Evolutionary conservation across 2,888 invertebrate species (phyloP).

Genomic region (Dasypolia templi): DNA sequence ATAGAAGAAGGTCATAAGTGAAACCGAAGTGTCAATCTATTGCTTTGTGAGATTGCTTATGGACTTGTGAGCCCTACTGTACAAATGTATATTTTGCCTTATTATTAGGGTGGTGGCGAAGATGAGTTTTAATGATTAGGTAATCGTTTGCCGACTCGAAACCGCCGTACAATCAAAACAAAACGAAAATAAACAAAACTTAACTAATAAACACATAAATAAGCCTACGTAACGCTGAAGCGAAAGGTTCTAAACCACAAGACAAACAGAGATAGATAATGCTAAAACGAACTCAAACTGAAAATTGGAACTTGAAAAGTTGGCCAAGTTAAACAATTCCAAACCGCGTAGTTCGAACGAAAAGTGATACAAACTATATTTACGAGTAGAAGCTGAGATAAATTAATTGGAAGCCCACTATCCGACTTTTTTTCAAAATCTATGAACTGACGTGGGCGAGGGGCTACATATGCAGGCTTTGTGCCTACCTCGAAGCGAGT

Average conservation of each 20-base stretch:
- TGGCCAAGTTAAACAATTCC: conserved; percentile 8
- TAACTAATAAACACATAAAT: conserved; percentile 39
- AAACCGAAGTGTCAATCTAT: too few relatives aligned
- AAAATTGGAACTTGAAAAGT: conserved; percentile 45
- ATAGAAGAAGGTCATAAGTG: too few relatives aligned
- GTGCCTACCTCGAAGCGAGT: too few relatives aligned
- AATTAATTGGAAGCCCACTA: conserved; percentile 12
- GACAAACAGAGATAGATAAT: conserved; percentile 28
- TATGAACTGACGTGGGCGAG: neutral
- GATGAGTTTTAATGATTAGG: neutral
- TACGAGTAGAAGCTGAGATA: too few relatives aligned
- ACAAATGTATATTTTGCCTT: too few relatives aligned
- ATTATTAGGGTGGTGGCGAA: too few relatives aligned
- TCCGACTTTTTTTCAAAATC: conserved; percentile 6
- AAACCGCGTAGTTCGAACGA: conserved; percentile 22
- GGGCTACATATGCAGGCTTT: neutral
- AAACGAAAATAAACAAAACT: conserved; percentile 38
- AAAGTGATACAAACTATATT: too few relatives aligned
- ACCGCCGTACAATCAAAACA: neutral
- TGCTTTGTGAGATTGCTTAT: too few relatives aligned
- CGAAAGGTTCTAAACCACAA: conserved; percentile 33
- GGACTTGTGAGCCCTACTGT: too few relatives aligned
- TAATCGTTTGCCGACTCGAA: neutral
- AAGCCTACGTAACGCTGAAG: neutral
- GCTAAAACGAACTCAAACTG: conserved; percentile 16